Conservation (phyloP, 2,888 invertebrate species). For the Drosophila colorata region DNA sequence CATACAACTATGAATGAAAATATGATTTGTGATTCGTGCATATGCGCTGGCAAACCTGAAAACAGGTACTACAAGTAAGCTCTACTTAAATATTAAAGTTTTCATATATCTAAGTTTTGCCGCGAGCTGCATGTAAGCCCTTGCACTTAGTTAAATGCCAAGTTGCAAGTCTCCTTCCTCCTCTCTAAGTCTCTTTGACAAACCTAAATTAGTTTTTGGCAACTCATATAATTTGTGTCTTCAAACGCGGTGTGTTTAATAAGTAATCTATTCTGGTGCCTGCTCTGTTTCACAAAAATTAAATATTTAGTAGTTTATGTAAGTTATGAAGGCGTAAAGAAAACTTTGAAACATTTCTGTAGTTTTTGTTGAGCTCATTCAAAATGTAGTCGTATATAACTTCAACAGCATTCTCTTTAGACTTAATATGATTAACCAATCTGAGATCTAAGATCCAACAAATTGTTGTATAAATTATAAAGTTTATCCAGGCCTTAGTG, state of each 20-base stretch:
- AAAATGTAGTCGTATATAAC: too few species aligned
- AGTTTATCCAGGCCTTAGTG: too few species aligned
- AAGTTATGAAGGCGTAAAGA: background rate
- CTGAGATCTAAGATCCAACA: too few species aligned
- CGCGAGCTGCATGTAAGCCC: conserved; percentile 1
- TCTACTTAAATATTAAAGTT: conserved; percentile 5
- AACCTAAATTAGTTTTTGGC: conserved; percentile 10
- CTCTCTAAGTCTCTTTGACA: background rate
- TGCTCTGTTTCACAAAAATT: too few species aligned
- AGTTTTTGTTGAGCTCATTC: too few species aligned
- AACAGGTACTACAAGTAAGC: background rate
- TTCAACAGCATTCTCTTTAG: too few species aligned
- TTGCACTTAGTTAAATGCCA: background rate
- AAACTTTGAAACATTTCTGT: background rate
- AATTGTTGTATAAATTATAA: too few species aligned
- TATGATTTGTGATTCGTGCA: background rate
- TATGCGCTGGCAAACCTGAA: background rate
- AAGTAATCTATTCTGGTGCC: background rate
- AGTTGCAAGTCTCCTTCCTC: background rate
- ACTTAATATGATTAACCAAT: too few species aligned
- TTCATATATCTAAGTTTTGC: conserved; percentile 2
- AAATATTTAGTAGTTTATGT: background rate
- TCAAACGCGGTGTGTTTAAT: background rate
- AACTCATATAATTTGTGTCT: background rate
- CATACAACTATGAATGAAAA: background rate